Percentiles rank a stretch among this genome's conserved stretches.
Evolutionary conservation across 2,113 vertebrate genomes (phyloP).

Genomic region (Ochotona princeps): DNA sequence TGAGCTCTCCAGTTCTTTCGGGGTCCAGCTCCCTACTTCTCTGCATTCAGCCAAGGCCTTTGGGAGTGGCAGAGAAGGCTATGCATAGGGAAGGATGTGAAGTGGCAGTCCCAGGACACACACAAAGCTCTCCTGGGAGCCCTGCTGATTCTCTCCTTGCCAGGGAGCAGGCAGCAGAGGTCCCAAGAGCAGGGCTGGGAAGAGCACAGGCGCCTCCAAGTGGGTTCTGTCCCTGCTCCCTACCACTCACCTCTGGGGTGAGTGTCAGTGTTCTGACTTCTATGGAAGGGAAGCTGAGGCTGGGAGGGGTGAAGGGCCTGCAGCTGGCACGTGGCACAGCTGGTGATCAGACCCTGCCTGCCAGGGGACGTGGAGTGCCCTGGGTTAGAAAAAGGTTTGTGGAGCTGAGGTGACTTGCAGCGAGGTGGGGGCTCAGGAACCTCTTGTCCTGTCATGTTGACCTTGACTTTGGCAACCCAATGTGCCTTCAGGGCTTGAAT

Average conservation of each 20-base stretch:
- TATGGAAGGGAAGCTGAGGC: neutral
- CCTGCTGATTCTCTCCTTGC: neutral
- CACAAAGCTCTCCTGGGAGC: too few relatives aligned
- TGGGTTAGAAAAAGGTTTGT: neutral
- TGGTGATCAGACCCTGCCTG: neutral
- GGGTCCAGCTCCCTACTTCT: neutral
- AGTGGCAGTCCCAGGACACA: fast-evolving
- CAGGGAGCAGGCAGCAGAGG: neutral
- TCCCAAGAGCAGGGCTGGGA: neutral
- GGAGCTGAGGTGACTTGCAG: neutral
- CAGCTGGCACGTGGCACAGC: conserved; percentile 2
- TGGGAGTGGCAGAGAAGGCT: neutral
- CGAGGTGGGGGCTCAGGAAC: neutral
- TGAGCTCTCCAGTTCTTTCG: neutral
- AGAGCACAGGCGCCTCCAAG: too few relatives aligned
- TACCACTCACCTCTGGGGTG: neutral
- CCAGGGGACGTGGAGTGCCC: neutral
- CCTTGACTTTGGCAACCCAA: neutral
- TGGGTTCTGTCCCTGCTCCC: neutral
- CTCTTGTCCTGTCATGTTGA: conserved; percentile 30
- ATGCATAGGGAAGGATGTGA: neutral
- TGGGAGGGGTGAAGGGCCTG: neutral
- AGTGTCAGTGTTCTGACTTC: neutral
- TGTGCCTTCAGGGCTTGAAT: neutral
- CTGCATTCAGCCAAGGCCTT: neutral